Evolutionary conservation across 2,888 invertebrate species (phyloP).

Genomic region (Athalia cordata): DNA sequence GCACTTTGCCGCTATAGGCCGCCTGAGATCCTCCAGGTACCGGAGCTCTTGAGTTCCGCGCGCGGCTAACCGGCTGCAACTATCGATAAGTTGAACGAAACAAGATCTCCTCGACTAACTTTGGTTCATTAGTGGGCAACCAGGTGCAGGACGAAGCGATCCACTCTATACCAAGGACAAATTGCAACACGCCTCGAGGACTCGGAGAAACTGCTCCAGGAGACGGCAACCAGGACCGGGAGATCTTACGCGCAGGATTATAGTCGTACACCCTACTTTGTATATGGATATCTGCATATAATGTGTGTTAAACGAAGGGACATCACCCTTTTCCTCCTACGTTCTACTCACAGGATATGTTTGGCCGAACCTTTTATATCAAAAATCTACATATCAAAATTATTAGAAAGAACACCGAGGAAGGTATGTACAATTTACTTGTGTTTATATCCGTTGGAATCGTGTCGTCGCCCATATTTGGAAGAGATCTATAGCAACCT

Average conservation of each 20-base stretch:
- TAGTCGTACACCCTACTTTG: conserved; percentile 17
- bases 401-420: no score
- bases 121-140: conserved; percentile 67
- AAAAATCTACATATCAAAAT: neutral
- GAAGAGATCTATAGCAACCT: neutral
- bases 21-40: conserved; percentile 47
- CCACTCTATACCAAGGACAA: conserved; percentile 60
- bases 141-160: conserved; percentile 65
- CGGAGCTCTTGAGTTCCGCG: conserved; percentile 7
- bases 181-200: conserved; percentile 57
- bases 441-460: no score
- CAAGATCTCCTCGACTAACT: conserved; percentile 65
- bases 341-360: neutral
- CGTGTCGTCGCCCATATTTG: conserved; percentile 8
- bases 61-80: conserved; percentile 56
- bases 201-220: conserved; percentile 6
- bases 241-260: conserved; percentile 27
- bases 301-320: neutral
- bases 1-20: conserved; percentile 56
- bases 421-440: no score
- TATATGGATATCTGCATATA: neutral
- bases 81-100: conserved; percentile 66
- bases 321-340: neutral
- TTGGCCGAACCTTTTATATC: neutral
- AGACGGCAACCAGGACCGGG: neutral